These are phyloP conservation scores for Protonibea diacanthus DNA, from an alignment of 2,797 vertebrate genomes.

Conservation along the genomic window DNA sequence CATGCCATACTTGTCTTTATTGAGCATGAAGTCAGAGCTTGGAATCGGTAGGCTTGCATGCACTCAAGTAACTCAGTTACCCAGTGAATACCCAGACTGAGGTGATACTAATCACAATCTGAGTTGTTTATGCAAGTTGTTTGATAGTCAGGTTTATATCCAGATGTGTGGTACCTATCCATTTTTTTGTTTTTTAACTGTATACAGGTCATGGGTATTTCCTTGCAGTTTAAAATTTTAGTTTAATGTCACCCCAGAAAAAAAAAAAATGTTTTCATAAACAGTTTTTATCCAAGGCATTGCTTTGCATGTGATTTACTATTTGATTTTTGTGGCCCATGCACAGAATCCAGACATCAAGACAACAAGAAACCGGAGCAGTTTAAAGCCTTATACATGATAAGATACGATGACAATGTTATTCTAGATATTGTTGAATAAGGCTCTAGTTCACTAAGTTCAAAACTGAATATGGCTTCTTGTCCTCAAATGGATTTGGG, in stretches of 20 bases:
- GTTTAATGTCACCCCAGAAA: not conserved
- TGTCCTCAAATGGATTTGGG: not conserved
- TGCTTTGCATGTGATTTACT: not conserved
- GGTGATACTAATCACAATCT: not conserved
- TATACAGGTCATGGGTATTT: not conserved
- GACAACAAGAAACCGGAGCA: not conserved
- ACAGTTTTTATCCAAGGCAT: not conserved
- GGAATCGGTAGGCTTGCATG: conserved; percentile 49
- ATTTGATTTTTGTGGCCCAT: not conserved
- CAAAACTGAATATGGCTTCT: not conserved
- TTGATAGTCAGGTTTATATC: not conserved
- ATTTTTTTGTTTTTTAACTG: not conserved
- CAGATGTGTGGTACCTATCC: not conserved
- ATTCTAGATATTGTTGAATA: conserved; percentile 4
- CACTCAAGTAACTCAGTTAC: conserved; percentile 28
- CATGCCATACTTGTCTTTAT: conserved; percentile 62
- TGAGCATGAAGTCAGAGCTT: conserved; percentile 49
- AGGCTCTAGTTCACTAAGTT: not conserved
- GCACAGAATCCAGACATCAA: not conserved
- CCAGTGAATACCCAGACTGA: conserved; percentile 5
- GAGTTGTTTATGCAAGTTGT: not conserved
- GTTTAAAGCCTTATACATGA: not conserved
- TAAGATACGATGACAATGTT: not conserved
- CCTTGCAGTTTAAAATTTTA: not conserved
- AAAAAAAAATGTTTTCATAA: not conserved